Base-by-base conservation (phyloP, 1,140 invertebrate genomes). In the Acyrthosiphon pisum region DNA sequence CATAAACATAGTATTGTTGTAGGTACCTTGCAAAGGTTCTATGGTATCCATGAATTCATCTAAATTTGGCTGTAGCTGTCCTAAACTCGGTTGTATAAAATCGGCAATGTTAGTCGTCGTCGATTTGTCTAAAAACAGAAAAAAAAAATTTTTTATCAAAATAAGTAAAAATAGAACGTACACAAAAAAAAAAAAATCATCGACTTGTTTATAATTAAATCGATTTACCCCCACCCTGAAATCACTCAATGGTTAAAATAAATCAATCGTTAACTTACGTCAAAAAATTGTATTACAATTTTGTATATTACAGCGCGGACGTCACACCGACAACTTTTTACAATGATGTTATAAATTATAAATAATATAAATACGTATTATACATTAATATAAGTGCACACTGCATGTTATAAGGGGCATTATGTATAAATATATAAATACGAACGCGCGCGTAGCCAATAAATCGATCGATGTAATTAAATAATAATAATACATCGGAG, bases 41-140 rank as follows among this genome's bases (percentile, higher is more conserved):
- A 98, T 96, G 94, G 98, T 98, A 94, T 98, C 98, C 97, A 98
- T 98, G 95, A 98, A 98, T 95, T 99, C 99, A 95, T 99, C 99
- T 94, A 99, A 96, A 96, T 98, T 99, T 93, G 99, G 99, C 95
- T 99, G 99, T 76, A 99, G 96, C 93, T 99, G 98, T 90, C 99
- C 97, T 94, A 99, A 96, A 95, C 98, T 99, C 90, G 99, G 99
- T 96, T 99, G 99, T 95, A 99, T 99, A 94, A 99, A 98, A 96
- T 99, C 99, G 30, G 99, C 98, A 94, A 97, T 96, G 94, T 96
- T 97, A 81, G 97, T 96, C 56, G 94, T 97, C 83, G 97, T 96
- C 53, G 95, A 95, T 94, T 96, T 96, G 94, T 96, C 97, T 97
- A 95, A 93, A 95, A 95, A 94, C 94, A 93, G 6, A 87, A 92